Evolutionary conservation across 1,140 invertebrate genomes (phyloP), one percentile per base, ranked within the genome.

Genomic region (Acyrthosiphon pisum): DNA sequence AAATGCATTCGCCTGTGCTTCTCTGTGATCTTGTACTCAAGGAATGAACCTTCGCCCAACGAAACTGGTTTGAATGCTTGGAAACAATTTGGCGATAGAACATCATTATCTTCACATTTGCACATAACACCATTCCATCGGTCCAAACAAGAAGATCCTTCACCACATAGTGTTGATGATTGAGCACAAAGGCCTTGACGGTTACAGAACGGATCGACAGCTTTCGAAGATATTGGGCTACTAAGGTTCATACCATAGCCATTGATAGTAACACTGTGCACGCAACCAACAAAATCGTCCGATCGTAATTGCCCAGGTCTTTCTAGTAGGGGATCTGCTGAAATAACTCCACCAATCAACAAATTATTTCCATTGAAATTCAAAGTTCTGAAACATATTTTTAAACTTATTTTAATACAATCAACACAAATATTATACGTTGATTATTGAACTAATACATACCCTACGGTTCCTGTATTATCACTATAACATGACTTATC

Each of bases 271-370:
- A 99, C 97, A 94, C 98, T 98, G 94, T 99, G 98, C 91, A 99
- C 96, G 94, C 99, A 99, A 6, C 99, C 99, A 60, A 99, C 97
- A 90, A 99, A 97, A 95, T 99, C 98, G 94, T 99, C 98, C 0
- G 98, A 97, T 94, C 97, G 97, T 44, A 99, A 96, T 95, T 99
- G 98, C 1, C 97, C 98, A 0, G 97, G 97, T 92, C 98, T 96
- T 95, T 98, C 97, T 20, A 99, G 95, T 0, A 99, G 96, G 2
- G 98, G 97, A 95, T 98, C 97, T 0, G 98, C 97, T 89, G 97
- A 97, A 68, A 96, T 95, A 23, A 99, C 95, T 37, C 99, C 99
- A 50, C 98, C 98, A 93, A 99, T 96, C 46, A 97, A 96, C 87
- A 99, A 95, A 0, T 97, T 97, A 94, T 98, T 97, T 94, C 97